These are phyloP conservation scores for Pelusios castaneus DNA, from an alignment of 2,113 vertebrate genomes.

Conservation along the genomic window DNA sequence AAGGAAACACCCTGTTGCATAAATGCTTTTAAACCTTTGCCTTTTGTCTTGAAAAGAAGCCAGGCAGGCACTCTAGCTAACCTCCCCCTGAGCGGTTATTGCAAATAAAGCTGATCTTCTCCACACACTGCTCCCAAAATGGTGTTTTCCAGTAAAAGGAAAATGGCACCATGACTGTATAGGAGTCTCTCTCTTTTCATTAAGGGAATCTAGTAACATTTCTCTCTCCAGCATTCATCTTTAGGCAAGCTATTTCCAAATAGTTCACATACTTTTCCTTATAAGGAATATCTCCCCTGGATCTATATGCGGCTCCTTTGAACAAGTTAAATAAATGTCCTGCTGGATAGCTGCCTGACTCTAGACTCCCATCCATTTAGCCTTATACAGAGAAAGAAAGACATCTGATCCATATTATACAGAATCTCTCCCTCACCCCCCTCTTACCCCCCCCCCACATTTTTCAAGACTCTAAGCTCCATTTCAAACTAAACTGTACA, in stretches of 20 bases:
- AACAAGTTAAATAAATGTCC: constrained; percentile 76
- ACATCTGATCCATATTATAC: constrained; percentile 70
- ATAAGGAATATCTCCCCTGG: constrained; percentile 84
- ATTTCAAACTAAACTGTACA: constrained; percentile 47
- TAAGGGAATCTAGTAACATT: constrained; percentile 46
- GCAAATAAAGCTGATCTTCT: constrained; percentile 11
- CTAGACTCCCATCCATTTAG: constrained; percentile 23
- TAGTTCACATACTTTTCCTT: constrained; percentile 88
- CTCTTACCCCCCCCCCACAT: neutral
- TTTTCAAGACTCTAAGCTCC: neutral
- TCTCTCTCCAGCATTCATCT: constrained; percentile 62
- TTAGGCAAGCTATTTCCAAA: constrained; percentile 76
- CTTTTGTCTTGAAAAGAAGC: neutral
- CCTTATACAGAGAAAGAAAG: constrained; percentile 1
- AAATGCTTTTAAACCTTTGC: neutral
- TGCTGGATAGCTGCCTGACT: constrained; percentile 59
- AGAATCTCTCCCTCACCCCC: neutral
- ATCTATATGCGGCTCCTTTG: constrained; percentile 78
- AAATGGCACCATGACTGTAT: neutral
- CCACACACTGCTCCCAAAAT: neutral
- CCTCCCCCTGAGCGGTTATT: neutral
- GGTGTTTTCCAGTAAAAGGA: constrained; percentile 34
- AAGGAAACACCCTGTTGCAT: neutral
- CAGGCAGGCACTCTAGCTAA: neutral
- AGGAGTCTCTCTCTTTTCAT: neutral